These are phyloP conservation scores for Hirtodrosophila confusa DNA, from an alignment of 2,888 invertebrate genomes.

Conservation along the genomic window DNA sequence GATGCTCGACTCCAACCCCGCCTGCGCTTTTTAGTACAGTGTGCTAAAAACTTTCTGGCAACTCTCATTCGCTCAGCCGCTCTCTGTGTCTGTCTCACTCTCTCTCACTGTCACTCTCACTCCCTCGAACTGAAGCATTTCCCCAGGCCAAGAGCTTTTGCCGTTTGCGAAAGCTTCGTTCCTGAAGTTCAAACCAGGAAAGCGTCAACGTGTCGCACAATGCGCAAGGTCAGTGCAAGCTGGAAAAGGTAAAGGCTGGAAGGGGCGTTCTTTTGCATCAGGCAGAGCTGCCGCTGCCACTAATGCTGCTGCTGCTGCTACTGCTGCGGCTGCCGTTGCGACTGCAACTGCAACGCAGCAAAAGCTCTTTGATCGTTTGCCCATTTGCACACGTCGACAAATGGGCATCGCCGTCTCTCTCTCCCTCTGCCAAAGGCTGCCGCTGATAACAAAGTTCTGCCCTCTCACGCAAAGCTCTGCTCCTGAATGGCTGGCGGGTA, in stretches of 20 bases:
- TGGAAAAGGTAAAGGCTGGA: slow-evolving; percentile 62
- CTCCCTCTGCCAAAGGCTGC: slow-evolving; percentile 9
- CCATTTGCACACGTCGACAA: slow-evolving; percentile 45
- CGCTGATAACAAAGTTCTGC: slow-evolving; percentile 56
- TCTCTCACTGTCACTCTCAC: background rate
- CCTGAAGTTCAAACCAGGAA: slow-evolving; percentile 73
- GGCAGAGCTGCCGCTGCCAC: background rate
- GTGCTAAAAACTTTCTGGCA: slow-evolving; percentile 37
- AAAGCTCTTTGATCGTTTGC: slow-evolving; percentile 69
- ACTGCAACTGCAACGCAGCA: slow-evolving; percentile 42
- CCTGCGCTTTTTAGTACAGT: slow-evolving; percentile 31
- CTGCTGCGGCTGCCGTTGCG: slow-evolving; percentile 13
- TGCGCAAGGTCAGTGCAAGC: slow-evolving; percentile 80
- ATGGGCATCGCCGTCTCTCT: slow-evolving; percentile 3
- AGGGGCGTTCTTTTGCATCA: slow-evolving; percentile 27
- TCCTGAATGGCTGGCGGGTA: slow-evolving; percentile 16
- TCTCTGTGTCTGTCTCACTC: background rate
- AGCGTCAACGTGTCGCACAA: slow-evolving; percentile 59
- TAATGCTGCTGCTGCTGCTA: slow-evolving; percentile 8
- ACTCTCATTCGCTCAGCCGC: slow-evolving; percentile 1
- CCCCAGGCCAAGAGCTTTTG: slow-evolving; percentile 61
- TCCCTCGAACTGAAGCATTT: slow-evolving; percentile 21
- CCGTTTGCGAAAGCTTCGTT: slow-evolving; percentile 62
- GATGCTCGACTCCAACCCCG: background rate
- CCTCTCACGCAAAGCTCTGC: slow-evolving; percentile 53